phyloP scores from a whole-genome alignment of 2,888 invertebrate genomes.

The Leptinotarsa tumamoca region DNA sequence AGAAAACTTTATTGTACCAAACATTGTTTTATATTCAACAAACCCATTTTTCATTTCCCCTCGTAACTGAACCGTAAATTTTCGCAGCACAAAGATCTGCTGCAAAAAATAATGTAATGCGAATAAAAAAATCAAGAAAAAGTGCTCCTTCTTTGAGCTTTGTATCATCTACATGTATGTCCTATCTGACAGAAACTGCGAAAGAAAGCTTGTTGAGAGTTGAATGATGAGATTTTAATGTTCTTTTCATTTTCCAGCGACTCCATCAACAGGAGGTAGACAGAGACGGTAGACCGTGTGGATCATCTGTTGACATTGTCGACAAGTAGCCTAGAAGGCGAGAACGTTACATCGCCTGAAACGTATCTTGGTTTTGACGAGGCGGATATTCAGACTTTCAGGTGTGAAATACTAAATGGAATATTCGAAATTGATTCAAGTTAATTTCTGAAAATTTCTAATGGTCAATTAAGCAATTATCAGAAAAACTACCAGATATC shows the following conservation, averaged over 20 bases:
- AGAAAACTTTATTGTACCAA: too few species aligned
- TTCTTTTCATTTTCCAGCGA: conserved; percentile 23
- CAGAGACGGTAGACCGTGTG: conserved; percentile 7
- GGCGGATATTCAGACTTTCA: conserved; percentile 17
- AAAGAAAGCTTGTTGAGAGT: conserved; percentile 15
- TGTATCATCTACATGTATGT: conserved; percentile 15
- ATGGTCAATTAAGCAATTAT: too few species aligned
- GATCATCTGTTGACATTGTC: conserved; percentile 42
- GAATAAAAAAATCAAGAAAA: conserved; percentile 3
- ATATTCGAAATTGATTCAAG: too few species aligned
- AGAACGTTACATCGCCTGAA: conserved; percentile 36
- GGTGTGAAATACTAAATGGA: too few species aligned
- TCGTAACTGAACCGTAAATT: background rate
- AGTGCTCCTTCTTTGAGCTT: background rate
- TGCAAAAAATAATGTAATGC: background rate
- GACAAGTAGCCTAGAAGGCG: conserved; percentile 35
- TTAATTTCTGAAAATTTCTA: too few species aligned
- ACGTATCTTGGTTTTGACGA: conserved; percentile 16
- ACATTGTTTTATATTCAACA: background rate
- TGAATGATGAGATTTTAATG: conserved; percentile 31
- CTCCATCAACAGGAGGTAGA: conserved; percentile 28
- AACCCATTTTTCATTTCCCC: background rate
- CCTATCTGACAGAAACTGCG: conserved; percentile 17
- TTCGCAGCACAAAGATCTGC: background rate
- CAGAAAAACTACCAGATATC: too few species aligned